These are phyloP conservation scores for Drosophila jambulina DNA, from an alignment of 1,140 invertebrate genomes.

Conservation along the genomic window DNA sequence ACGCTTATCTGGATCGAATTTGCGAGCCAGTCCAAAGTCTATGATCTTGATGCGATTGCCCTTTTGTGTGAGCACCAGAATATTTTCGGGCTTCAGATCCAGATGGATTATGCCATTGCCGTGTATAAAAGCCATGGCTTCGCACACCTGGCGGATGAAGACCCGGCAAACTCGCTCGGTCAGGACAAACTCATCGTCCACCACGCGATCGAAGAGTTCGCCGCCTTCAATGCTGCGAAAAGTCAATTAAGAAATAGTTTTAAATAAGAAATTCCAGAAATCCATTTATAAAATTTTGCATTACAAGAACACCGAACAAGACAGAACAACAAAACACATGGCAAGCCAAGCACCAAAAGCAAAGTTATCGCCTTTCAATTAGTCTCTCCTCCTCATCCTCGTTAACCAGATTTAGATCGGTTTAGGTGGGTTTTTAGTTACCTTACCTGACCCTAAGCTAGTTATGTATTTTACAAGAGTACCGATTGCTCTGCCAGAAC, in stretches of 20 bases:
- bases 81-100: constrained; percentile 99
- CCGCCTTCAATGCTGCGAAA: constrained; percentile 95
- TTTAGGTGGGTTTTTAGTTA: constrained; percentile 53
- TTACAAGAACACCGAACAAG: background rate
- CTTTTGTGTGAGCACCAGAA: constrained; percentile 96
- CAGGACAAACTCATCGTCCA: constrained; percentile 98
- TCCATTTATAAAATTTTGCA: background rate
- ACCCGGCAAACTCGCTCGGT: constrained; percentile 98
- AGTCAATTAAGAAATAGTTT: background rate
- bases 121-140: constrained; percentile 98
- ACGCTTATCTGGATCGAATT: constrained; percentile 96
- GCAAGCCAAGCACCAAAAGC: constrained; percentile 25
- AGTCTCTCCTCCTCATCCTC: constrained; percentile 12
- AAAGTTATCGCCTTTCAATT: constrained; percentile 41
- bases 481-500: constrained; percentile 50
- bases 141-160: constrained; percentile 98
- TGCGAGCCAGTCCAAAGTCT: constrained; percentile 97
- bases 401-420: constrained; percentile 17
- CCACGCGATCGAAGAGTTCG: constrained; percentile 98
- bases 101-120: constrained; percentile 97
- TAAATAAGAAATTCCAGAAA: background rate
- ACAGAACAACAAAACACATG: constrained; percentile 18
- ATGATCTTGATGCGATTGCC: constrained; percentile 99
- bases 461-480: constrained; percentile 78
- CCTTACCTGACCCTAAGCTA: constrained; percentile 38